Evolutionary conservation across 1,140 invertebrate genomes (phyloP).

Genomic region (Bicyclus anynana): DNA sequence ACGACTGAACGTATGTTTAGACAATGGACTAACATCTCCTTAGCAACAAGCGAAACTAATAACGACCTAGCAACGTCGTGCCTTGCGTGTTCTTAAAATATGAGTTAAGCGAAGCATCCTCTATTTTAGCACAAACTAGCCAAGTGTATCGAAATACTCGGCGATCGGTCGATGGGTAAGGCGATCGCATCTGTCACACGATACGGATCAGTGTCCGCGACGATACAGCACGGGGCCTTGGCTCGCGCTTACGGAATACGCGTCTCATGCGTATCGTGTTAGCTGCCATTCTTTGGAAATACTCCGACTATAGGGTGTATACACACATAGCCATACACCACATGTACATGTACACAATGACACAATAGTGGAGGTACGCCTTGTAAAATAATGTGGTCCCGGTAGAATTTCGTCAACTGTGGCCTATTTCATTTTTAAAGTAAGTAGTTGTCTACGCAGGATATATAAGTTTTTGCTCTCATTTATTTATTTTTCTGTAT

Average conservation of each 20-base stretch:
- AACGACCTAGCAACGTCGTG: background rate
- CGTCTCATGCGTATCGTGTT: slow-evolving; percentile 54
- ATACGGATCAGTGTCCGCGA: slow-evolving; percentile 53
- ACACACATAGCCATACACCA: no score
- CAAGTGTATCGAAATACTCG: slow-evolving; percentile 6
- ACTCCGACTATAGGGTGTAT: background rate
- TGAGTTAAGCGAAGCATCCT: background rate
- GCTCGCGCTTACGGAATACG: slow-evolving; percentile 51
- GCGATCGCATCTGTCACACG: slow-evolving; percentile 47
- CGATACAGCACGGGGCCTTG: slow-evolving; percentile 59
- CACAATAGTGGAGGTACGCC: no score
- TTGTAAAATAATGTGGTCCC: no score
- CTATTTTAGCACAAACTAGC: slow-evolving; percentile 2
- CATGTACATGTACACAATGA: no score
- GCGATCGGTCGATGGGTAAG: slow-evolving; percentile 53
- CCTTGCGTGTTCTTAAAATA: background rate
- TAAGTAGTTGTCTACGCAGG: no score
- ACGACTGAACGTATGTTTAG: no score
- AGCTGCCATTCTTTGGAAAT: slow-evolving; percentile 15
- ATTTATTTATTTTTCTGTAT: no score
- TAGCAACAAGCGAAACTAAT: no score
- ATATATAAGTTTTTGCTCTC: no score
- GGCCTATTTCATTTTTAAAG: no score
- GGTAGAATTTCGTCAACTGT: no score
- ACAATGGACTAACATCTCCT: no score